Conservation (phyloP, 2,888 invertebrate species). For the Junonia oenone region DNA sequence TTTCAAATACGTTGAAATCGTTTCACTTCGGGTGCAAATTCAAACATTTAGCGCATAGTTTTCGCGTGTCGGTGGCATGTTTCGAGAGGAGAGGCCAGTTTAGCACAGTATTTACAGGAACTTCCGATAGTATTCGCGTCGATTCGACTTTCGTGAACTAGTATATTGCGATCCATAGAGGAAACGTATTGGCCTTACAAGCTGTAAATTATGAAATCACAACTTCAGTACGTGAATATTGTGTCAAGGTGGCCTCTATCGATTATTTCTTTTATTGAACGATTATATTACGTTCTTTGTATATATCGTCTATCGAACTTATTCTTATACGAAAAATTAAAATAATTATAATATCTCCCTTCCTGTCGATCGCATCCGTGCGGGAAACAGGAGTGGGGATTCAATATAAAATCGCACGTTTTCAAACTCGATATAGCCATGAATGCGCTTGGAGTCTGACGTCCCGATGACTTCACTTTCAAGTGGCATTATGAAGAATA, state of each 20-base stretch:
- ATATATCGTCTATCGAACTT: constrained; percentile 41
- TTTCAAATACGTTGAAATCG: constrained; percentile 11
- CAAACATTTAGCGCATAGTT: constrained; percentile 8
- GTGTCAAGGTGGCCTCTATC: constrained; percentile 43
- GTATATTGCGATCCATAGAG: constrained; percentile 12
- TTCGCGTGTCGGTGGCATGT: constrained; percentile 14
- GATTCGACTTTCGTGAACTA: constrained; percentile 1
- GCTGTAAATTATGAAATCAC: constrained; percentile 32
- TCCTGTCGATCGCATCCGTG: constrained; percentile 2
- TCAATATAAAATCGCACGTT: constrained; percentile 27
- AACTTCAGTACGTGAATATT: constrained; percentile 35
- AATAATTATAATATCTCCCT: constrained; percentile 12
- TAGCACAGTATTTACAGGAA: constrained; percentile 27
- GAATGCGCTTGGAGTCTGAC: not conserved
- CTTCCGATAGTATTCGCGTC: constrained; percentile 1
- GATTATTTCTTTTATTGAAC: constrained; percentile 39
- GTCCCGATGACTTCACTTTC: constrained; percentile 1
- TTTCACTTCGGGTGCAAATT: constrained; percentile 25
- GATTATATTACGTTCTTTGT: constrained; percentile 43
- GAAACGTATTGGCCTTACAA: constrained; percentile 25
- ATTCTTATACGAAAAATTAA: constrained; percentile 22
- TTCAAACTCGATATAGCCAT: constrained; percentile 7
- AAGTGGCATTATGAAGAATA: constrained; percentile 37
- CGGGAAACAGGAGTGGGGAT: constrained; percentile 1
- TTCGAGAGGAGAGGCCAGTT: constrained; percentile 16